Conservation (phyloP, 2,888 invertebrate species). For the Melikaiella ostensackeni region DNA sequence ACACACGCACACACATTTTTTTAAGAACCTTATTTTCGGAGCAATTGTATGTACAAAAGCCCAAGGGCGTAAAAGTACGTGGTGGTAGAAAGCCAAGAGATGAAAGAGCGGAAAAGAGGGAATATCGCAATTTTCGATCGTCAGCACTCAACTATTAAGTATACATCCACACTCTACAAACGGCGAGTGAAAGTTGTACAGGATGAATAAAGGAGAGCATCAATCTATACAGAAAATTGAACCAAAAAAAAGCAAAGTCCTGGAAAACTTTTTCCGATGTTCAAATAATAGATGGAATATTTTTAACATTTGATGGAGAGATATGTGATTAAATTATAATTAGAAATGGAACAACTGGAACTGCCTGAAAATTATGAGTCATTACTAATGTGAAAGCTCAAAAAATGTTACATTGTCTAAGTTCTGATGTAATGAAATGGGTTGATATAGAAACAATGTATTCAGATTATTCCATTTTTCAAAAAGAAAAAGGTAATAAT, state of each 20-base stretch:
- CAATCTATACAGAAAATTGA: background rate
- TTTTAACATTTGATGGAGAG: background rate
- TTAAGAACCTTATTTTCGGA: too few species aligned
- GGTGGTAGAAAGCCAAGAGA: background rate
- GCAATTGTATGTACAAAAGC: background rate
- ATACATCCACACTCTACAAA: slow-evolving; percentile 9
- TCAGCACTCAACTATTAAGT: slow-evolving; percentile 26
- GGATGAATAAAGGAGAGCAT: slow-evolving; percentile 4
- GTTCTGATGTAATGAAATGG: too few species aligned
- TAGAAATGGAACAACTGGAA: background rate
- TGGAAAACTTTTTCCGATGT: background rate
- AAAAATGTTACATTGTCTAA: too few species aligned
- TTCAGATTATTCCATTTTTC: too few species aligned
- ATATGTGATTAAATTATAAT: background rate
- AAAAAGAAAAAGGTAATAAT: too few species aligned
- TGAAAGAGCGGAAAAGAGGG: background rate
- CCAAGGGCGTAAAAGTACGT: slow-evolving; percentile 15
- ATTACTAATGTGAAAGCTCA: too few species aligned
- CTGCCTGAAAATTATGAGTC: too few species aligned
- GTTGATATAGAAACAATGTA: too few species aligned
- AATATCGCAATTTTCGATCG: slow-evolving; percentile 17
- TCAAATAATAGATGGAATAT: background rate
- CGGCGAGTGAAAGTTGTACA: background rate
- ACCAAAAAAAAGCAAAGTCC: background rate
- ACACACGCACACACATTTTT: too few species aligned